These are phyloP conservation scores for Hippopotamus amphibius DNA, from an alignment of 2,113 vertebrate species.

Conservation along the genomic window DNA sequence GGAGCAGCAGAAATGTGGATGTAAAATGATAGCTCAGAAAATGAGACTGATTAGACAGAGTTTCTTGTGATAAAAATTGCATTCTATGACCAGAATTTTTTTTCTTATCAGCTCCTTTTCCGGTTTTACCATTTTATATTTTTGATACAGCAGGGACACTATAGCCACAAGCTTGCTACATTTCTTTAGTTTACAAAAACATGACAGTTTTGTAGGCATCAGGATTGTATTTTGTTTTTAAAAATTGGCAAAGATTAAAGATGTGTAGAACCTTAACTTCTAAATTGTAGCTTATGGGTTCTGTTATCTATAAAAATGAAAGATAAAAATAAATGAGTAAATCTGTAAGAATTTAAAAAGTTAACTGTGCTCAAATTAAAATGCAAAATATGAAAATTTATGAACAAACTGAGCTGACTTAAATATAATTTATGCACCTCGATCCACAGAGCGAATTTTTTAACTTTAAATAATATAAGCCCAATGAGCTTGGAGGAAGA, in stretches of 20 bases:
- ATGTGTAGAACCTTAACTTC: not conserved
- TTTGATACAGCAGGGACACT: not conserved
- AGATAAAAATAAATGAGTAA: conserved; percentile 27
- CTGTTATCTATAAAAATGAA: conserved; percentile 24
- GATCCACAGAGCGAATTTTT: conserved; percentile 9
- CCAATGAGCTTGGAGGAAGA: conserved; percentile 8
- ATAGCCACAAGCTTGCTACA: not conserved
- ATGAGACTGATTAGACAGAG: not conserved
- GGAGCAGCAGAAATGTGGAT: conserved; percentile 22
- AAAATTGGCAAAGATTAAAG: conserved; percentile 43
- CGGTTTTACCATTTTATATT: not conserved
- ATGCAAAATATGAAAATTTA: conserved; percentile 14
- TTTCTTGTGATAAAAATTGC: conserved; percentile 10
- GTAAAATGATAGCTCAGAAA: conserved; percentile 16
- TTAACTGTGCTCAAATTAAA: conserved; percentile 36
- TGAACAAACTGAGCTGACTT: conserved; percentile 42
- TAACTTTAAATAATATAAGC: conserved; percentile 39
- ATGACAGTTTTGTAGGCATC: not conserved
- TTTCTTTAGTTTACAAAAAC: conserved; percentile 40
- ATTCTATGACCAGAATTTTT: not conserved
- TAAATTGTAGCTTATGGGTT: not conserved
- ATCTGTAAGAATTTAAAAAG: conserved; percentile 32
- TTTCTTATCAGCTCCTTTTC: not conserved
- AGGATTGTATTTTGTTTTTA: not conserved
- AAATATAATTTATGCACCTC: conserved; percentile 3